Base-by-base conservation (phyloP, 2,113 vertebrate species). In the Picathartes gymnocephalus region DNA sequence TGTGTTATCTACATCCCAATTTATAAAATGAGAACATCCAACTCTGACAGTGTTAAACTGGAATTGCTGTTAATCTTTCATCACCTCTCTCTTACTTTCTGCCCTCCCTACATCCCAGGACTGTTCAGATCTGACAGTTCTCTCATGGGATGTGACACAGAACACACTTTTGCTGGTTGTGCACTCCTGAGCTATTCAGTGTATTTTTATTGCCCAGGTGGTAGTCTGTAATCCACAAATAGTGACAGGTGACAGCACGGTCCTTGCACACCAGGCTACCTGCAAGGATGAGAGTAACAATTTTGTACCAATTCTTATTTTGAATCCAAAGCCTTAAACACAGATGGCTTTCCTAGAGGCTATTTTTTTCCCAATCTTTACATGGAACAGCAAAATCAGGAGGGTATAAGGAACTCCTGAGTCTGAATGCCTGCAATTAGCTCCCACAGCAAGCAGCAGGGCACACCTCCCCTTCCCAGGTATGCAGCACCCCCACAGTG, bases 261-360 rank as follows among this genome's bases (percentile, higher is more conserved):
- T 23, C 40, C 37, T 35, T 28, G 30, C 50, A 60, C 58, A 74
- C 44, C 70, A 72, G 37, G 23, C 25, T 58, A 15, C 21, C 19
- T 22, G 15, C 25, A 39, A 0, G 12, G 25, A 58, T 1, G 11
- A 61, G 1, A 23, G 4, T 6, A 58, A 31, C 4, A 13, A 10
- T 10, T 31, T 68, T 79, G 21, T 87, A 17, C 3, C 23, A 88
- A 40, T 35, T 69, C 25, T 80, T 65, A 62, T 50, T 77, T 81
- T 51, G 17, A 60, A 45, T 42, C 33, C 13, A 73, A 79, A 80
- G 15, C 10, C 27, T 50, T 17, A 54, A 54, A 5, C 8, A 28
- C 39, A 39, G 39, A 39, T 11, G 11, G 39, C 39, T 39, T 39
- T 39, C 39, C 39, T 39, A 39, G n/a, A 39, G 39, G 39, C 11